Conservation (phyloP, 2,888 invertebrate genomes). For the Platycheirus rosarum region DNA sequence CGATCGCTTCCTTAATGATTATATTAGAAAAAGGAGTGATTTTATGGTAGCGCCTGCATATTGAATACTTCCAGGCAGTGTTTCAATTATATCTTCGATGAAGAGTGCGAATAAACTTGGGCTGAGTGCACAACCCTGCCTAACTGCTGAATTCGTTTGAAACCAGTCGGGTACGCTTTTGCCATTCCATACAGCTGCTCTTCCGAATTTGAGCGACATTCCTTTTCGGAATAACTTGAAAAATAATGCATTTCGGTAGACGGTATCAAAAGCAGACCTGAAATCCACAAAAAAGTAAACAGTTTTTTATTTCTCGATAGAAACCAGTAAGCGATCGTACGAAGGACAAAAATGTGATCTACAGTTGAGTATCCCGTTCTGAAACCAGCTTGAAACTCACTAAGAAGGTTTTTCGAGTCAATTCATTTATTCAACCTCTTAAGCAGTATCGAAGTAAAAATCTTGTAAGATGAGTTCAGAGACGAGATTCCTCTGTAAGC, state of each 20-base stretch:
- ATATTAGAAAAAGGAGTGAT: no score
- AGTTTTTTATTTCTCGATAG: conserved; percentile 4
- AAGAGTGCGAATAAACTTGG: no score
- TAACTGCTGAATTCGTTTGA: no score
- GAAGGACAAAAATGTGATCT: background rate
- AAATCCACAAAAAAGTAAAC: background rate
- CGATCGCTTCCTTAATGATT: no score
- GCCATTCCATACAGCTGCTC: no score
- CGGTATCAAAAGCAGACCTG: background rate
- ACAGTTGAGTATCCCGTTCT: background rate
- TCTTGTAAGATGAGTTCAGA: no score
- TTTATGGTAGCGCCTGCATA: no score
- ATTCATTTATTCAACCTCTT: background rate
- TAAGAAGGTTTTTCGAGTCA: background rate
- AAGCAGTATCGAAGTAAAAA: background rate
- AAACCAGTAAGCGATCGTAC: background rate
- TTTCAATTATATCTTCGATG: no score
- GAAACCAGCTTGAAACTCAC: background rate
- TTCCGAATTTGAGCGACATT: background rate
- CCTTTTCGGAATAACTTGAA: background rate
- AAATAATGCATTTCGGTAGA: background rate
- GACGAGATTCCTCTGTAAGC: no score
- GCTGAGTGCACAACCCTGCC: no score
- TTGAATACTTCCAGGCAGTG: no score
- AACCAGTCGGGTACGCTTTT: no score